These are phyloP conservation scores for Pangasius larnaudii DNA, from an alignment of 2,797 vertebrate species.

Conservation along the genomic window DNA sequence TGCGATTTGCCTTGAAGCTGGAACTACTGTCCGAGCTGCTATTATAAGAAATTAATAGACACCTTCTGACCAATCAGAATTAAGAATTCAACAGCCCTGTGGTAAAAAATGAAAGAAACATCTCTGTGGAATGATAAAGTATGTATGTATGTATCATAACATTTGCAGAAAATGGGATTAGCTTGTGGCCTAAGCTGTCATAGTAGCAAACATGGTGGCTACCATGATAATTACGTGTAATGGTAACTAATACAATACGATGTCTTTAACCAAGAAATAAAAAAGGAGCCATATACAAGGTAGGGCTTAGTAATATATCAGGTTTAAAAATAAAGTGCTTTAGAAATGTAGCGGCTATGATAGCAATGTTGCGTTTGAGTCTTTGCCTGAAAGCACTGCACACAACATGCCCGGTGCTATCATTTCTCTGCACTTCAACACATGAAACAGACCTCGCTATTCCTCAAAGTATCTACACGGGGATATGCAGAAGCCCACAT, in stretches of 20 bases:
- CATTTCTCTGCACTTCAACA: not conserved
- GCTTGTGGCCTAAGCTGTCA: not conserved
- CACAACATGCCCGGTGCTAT: not conserved
- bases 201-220: not conserved
- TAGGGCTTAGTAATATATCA: not conserved
- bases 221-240: not conserved
- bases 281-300: not conserved
- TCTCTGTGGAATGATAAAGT: not conserved
- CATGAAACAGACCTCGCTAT: slow-evolving; percentile 21
- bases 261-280: not conserved
- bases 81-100: no score
- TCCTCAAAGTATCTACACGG: slow-evolving; percentile 32
- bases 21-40: no score
- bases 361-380: not conserved
- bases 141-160: no score
- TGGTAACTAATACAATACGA: not conserved
- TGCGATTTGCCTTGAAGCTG: no score
- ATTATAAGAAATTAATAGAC: no score
- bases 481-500: slow-evolving; percentile 46
- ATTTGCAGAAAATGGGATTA: not conserved
- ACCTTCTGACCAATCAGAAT: no score
- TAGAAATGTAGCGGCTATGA: not conserved
- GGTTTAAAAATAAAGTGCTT: not conserved
- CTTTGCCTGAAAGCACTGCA: not conserved
- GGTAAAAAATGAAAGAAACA: no score